Evolutionary conservation across 2,797 vertebrate species (phyloP).

Genomic region (Catharus ustulatus): DNA sequence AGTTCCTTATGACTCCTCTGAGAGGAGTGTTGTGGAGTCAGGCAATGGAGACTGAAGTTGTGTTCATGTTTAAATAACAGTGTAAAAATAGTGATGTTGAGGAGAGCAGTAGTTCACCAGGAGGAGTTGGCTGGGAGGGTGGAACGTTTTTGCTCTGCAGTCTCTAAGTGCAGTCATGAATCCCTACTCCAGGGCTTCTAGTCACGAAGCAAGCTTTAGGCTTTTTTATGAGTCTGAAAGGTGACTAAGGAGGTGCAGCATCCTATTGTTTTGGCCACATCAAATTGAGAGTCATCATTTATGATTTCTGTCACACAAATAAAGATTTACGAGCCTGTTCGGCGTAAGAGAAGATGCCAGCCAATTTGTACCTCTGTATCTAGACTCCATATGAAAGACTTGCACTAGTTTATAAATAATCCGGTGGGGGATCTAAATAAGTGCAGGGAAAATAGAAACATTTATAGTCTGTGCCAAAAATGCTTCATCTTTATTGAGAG

Average conservation of each 20-base stretch:
- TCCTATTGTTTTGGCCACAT: background rate
- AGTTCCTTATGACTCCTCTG: background rate
- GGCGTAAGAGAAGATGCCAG: background rate
- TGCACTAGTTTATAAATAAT: background rate
- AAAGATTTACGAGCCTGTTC: background rate
- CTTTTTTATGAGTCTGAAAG: background rate
- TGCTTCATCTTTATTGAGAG: background rate
- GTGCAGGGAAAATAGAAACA: background rate
- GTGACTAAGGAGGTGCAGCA: background rate
- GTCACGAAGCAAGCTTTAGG: background rate
- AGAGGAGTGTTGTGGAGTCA: background rate
- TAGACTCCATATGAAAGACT: background rate
- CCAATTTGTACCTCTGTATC: background rate
- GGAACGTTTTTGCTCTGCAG: background rate
- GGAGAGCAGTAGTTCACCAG: background rate
- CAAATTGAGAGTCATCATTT: background rate
- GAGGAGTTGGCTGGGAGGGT: background rate
- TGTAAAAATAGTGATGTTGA: background rate
- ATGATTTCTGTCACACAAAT: background rate
- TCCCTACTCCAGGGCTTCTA: background rate
- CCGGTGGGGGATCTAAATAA: background rate
- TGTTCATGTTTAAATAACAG: background rate
- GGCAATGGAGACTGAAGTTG: background rate
- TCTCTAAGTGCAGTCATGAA: background rate
- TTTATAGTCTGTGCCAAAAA: background rate